These are phyloP conservation scores for Aquatica leii DNA, from an alignment of 2,888 invertebrate genomes.

Conservation along the genomic window DNA sequence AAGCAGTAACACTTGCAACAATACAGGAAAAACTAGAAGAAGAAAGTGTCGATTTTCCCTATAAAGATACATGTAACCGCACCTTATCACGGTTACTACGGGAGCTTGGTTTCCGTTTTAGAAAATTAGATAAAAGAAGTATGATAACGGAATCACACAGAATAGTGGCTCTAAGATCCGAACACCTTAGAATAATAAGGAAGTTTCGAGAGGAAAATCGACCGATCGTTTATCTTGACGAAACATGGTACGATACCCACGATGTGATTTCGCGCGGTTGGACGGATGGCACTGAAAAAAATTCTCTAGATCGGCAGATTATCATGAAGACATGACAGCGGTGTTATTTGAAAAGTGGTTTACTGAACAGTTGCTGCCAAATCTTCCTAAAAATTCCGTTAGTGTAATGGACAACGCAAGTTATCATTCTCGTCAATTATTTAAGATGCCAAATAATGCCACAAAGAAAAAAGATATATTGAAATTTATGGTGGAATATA, in stretches of 20 bases:
- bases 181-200: slow-evolving; percentile 12
- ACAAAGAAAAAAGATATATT: slow-evolving; percentile 17
- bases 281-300: slow-evolving; percentile 26
- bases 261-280: slow-evolving; percentile 37
- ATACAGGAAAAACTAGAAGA: slow-evolving; percentile 4
- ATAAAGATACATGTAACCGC: slow-evolving; percentile 2
- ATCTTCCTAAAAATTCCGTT: slow-evolving; percentile 22
- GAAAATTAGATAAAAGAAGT: slow-evolving; percentile 9
- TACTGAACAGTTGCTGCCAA: slow-evolving; percentile 22
- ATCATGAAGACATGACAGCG: slow-evolving; percentile 37
- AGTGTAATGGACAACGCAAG: slow-evolving; percentile 39
- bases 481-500: slow-evolving; percentile 16
- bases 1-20: background rate
- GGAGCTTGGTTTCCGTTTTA: slow-evolving; percentile 6
- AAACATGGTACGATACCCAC: slow-evolving; percentile 43
- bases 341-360: slow-evolving; percentile 38
- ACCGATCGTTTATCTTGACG: slow-evolving; percentile 33
- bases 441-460: slow-evolving; percentile 15
- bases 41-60: background rate
- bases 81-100: background rate
- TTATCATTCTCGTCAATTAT: slow-evolving; percentile 28
- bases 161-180: slow-evolving; percentile 8
- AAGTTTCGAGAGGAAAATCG: slow-evolving; percentile 7
- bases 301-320: slow-evolving; percentile 16
- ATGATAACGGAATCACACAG: slow-evolving; percentile 2